Evolutionary conservation across 2,113 vertebrate species (phyloP).

Genomic region (Crotalus viridis): DNA sequence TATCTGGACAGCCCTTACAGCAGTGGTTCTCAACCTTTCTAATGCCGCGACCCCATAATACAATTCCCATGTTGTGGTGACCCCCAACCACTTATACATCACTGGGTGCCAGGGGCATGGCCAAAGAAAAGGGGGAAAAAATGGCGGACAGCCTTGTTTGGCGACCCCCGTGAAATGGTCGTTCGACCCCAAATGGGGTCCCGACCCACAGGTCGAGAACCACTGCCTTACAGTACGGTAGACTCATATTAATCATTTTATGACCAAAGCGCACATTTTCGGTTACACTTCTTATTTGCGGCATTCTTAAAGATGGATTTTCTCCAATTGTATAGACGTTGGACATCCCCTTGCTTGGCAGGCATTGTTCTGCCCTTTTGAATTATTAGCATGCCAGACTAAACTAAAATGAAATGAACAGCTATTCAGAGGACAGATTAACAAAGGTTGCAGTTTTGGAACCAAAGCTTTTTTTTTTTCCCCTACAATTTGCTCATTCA

Average conservation of each 20-base stretch:
- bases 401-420: slow-evolving; percentile 27
- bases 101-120: no score
- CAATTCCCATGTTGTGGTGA: no score
- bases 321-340: background rate
- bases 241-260: background rate
- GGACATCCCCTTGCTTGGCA: background rate
- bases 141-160: no score
- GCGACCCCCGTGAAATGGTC: no score
- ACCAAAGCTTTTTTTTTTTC: background rate
- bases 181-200: no score
- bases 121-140: no score
- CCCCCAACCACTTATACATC: no score
- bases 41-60: no score
- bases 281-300: background rate
- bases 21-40: no score
- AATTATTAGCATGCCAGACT: slow-evolving; percentile 49
- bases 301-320: background rate
- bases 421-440: slow-evolving; percentile 29
- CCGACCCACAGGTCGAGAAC: no score
- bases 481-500: slow-evolving; percentile 12
- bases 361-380: slow-evolving; percentile 6
- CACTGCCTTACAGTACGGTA: background rate
- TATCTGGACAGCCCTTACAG: background rate
- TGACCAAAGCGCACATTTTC: background rate
- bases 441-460: slow-evolving; percentile 55